Percentiles rank a stretch among this genome's conserved stretches.
Conservation (phyloP, 2,888 invertebrate genomes). For the Cephonodes hylas region DNA sequence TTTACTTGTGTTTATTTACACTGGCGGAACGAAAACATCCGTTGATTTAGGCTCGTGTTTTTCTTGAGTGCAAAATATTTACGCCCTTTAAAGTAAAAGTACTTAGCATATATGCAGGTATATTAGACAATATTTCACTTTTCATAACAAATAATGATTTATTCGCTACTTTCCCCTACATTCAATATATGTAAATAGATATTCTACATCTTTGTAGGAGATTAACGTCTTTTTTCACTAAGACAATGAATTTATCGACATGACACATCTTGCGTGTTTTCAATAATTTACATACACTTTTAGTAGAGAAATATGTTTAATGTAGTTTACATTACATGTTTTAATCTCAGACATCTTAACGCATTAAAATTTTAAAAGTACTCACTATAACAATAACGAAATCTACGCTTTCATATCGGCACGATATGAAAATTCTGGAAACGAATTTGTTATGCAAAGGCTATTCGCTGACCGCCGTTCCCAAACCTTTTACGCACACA, state of each 20-base stretch:
- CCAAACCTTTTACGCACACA: not conserved
- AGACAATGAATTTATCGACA: no score
- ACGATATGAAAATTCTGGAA: no score
- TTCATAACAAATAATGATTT: no score
- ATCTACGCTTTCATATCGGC: not conserved
- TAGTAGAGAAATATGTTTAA: no score
- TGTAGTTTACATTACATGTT: no score
- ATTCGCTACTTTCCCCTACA: no score
- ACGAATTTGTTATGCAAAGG: not conserved
- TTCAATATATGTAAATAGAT: no score
- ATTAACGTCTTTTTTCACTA: no score
- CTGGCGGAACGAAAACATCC: not conserved
- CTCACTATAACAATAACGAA: not conserved
- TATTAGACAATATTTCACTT: not conserved
- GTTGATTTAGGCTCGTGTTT: not conserved
- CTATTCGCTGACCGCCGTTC: not conserved
- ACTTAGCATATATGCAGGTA: not conserved
- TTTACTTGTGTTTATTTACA: conserved; percentile 36
- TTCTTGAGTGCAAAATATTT: not conserved
- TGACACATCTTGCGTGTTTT: no score
- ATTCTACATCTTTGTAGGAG: no score
- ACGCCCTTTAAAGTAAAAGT: not conserved
- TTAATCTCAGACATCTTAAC: not conserved
- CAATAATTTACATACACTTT: no score
- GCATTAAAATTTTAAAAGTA: not conserved